Percentiles rank a stretch among this genome's conserved stretches.
These are phyloP conservation scores for Mustela nigripes DNA, from an alignment of 2,113 vertebrate genomes.

Conservation along the genomic window DNA sequence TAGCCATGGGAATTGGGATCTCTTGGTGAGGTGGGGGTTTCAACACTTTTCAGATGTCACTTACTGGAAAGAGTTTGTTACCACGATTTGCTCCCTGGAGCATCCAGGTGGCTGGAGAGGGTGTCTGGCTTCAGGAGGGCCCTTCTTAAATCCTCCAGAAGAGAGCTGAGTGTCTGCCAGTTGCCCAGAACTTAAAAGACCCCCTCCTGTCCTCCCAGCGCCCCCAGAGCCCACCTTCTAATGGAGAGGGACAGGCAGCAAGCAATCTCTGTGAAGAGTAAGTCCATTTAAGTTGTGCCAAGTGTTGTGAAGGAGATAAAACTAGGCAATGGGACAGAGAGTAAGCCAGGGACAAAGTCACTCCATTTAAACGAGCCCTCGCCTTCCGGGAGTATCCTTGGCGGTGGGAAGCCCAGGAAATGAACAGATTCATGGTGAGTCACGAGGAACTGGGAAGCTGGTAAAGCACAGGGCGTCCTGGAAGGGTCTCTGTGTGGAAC, in stretches of 20 bases:
- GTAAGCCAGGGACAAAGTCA: not conserved
- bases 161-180: not conserved
- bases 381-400: no score
- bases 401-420: not conserved
- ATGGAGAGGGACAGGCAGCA: not conserved
- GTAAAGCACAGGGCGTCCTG: fast-evolving
- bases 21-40: not conserved
- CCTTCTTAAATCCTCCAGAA: not conserved
- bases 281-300: fast-evolving
- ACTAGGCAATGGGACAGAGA: not conserved
- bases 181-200: not conserved
- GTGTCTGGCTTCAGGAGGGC: not conserved
- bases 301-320: not conserved
- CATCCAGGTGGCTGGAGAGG: not conserved
- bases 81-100: not conserved
- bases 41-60: not conserved
- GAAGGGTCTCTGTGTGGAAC: fast-evolving
- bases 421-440: not conserved
- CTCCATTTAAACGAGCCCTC: not conserved
- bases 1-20: fast-evolving
- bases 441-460: fast-evolving
- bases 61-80: not conserved
- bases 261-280: not conserved
- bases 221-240: not conserved
- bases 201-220: not conserved